These are phyloP conservation scores for Notiomystis cincta DNA, from an alignment of 2,113 vertebrate species.

Conservation along the genomic window DNA sequence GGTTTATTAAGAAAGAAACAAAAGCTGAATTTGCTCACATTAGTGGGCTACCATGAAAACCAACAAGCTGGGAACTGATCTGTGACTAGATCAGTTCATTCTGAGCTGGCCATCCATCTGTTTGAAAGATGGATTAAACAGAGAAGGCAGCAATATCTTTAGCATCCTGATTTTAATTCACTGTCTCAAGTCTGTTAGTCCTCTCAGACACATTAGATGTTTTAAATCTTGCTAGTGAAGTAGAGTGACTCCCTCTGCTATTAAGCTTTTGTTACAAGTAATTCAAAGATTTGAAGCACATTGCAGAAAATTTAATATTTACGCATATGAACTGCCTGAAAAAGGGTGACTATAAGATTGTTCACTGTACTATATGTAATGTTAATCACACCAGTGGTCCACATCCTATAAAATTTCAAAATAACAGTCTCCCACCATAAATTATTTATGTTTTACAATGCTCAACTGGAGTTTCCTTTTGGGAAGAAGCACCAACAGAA, in stretches of 20 bases:
- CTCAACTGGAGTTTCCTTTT: background rate
- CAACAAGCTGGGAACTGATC: fast-evolving
- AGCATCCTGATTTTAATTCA: background rate
- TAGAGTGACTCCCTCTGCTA: background rate
- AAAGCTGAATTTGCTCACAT: background rate
- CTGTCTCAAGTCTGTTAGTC: background rate
- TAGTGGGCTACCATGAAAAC: background rate
- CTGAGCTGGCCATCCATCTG: background rate
- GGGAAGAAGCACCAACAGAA: background rate
- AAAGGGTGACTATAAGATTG: background rate
- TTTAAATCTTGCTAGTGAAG: background rate
- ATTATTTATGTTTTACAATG: background rate
- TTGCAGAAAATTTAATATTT: background rate
- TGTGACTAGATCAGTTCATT: background rate
- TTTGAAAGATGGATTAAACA: background rate
- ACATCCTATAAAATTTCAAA: background rate
- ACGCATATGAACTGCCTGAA: background rate
- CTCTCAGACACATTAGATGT: background rate
- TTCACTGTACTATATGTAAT: background rate
- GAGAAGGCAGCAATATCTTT: background rate
- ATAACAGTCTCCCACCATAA: background rate
- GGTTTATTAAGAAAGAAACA: background rate
- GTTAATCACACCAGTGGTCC: background rate
- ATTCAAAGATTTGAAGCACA: background rate
- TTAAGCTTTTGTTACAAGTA: background rate